These are phyloP conservation scores for Cetoscarus ocellatus DNA, from an alignment of 2,797 vertebrate genomes.

Conservation along the genomic window DNA sequence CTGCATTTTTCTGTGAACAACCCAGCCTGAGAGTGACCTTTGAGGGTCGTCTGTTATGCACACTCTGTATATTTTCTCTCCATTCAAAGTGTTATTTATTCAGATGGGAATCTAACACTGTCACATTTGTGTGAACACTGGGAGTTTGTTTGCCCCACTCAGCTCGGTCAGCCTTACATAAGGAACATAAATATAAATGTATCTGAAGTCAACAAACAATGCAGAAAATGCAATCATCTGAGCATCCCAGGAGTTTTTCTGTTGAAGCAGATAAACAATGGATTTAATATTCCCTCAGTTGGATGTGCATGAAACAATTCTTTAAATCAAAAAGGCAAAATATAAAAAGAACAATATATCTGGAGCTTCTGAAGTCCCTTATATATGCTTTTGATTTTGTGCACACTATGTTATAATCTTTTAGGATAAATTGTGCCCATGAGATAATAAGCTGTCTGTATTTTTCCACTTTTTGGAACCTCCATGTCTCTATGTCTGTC, in stretches of 20 bases:
- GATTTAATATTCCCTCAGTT: too few species aligned
- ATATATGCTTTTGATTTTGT: too few species aligned
- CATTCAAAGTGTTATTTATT: slow-evolving; percentile 5
- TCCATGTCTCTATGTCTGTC: too few species aligned
- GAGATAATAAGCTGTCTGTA: too few species aligned
- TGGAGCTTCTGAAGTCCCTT: too few species aligned
- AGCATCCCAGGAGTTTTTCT: background rate
- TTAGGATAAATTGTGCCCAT: too few species aligned
- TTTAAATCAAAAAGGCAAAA: too few species aligned
- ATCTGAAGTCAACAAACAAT: slow-evolving; percentile 21
- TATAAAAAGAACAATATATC: too few species aligned
- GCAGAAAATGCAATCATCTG: slow-evolving; percentile 4
- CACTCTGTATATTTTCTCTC: slow-evolving; percentile 9
- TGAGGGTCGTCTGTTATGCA: background rate
- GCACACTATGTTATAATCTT: too few species aligned
- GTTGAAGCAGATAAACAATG: too few species aligned
- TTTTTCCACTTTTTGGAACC: too few species aligned
- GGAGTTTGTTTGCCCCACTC: slow-evolving; percentile 4
- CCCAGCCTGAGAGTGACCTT: background rate
- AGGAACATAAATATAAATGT: slow-evolving; percentile 3
- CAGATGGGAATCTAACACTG: background rate
- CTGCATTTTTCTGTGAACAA: slow-evolving; percentile 3
- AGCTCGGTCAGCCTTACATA: background rate
- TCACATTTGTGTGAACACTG: slow-evolving; percentile 22
- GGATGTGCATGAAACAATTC: too few species aligned